Evolutionary conservation across 1,140 invertebrate species (phyloP), one percentile per base, ranked within the genome.

Genomic region (Carposina sasakii): DNA sequence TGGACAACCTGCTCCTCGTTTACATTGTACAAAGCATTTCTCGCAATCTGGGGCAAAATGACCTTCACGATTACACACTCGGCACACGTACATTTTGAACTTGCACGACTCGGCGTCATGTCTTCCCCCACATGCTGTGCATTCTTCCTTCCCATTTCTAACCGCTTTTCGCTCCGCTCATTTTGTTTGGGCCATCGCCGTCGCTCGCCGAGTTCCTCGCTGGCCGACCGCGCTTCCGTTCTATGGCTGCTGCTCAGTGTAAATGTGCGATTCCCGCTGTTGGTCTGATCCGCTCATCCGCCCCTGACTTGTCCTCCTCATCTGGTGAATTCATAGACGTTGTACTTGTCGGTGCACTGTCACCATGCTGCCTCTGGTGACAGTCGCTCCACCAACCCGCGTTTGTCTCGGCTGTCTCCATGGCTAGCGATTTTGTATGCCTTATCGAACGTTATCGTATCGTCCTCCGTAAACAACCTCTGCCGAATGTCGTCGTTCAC

Each of bases 361-460:
- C 34, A 19, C 34, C 34, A 5, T 8, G 9, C 15, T 13, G 5
- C 4, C 19, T 37, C 13, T 5, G 17, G 34, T 15, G 5, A 37
- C 34, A 19, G 16, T 42, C 40, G 13, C 17, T 24, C 19, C 26
- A 22, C 23, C 15, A n/a, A 1, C 13, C 40, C 23, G 40, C 22
- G 19, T 42, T 42, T 10, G 24, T 28, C 24, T 42, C 40, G n/a
- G 40, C 40, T 12, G 40, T 24, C 16, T 42, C 40, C 40, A 42
- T 42, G 4, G 40, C 12, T 17, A 42, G 40, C 40, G 10, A 42
- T 2, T 13, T 28, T 13, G 16, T 8, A 26, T 13, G 40, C 40
- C 16, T 17, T 28, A 12, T 26, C 24, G 24, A 28, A 42, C 2
- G 9, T 16, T 15, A 42, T 16, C 9, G 9, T 26, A 8, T 42